These are phyloP conservation scores for Radopholus similis DNA, from an alignment of 1,140 invertebrate genomes.

Conservation along the genomic window DNA sequence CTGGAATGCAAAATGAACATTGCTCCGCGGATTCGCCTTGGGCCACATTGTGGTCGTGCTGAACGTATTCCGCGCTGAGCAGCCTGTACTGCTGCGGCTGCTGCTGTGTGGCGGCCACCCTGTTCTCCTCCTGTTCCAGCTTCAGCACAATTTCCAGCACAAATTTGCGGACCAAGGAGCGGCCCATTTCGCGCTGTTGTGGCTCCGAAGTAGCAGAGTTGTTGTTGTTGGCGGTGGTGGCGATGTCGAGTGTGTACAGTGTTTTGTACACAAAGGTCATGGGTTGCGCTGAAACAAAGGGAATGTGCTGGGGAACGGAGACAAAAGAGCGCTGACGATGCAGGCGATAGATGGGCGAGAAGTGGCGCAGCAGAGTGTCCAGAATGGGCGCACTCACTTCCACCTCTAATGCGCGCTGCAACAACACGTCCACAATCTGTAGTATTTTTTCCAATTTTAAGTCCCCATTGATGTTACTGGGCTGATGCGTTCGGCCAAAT, in stretches of 20 bases:
- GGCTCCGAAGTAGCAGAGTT: constrained; percentile 3
- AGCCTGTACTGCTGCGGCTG: constrained; percentile 9
- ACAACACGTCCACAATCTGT: constrained; percentile 35
- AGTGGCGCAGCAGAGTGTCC: constrained; percentile 20
- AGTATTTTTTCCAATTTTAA: background rate
- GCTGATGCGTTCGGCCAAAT: constrained; percentile 33
- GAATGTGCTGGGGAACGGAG: background rate
- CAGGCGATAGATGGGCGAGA: constrained; percentile 40
- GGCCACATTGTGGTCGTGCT: constrained; percentile 32
- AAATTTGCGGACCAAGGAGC: constrained; percentile 19
- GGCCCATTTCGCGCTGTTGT: background rate
- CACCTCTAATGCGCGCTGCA: constrained; percentile 39
- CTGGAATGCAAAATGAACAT: constrained; percentile 22
- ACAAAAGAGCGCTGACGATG: constrained; percentile 33
- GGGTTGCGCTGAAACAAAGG: constrained; percentile 35
- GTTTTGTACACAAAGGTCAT: constrained; percentile 49
- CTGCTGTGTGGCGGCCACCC: background rate
- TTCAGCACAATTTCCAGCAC: constrained; percentile 32
- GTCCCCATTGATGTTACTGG: constrained; percentile 14
- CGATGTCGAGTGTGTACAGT: constrained; percentile 26
- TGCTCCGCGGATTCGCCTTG: background rate
- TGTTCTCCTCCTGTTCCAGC: constrained; percentile 23
- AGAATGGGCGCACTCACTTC: constrained; percentile 22
- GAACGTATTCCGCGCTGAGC: constrained; percentile 34
- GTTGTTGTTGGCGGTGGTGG: background rate